Conservation (phyloP, 2,113 vertebrate species). For the Willisornis vidua region DNA sequence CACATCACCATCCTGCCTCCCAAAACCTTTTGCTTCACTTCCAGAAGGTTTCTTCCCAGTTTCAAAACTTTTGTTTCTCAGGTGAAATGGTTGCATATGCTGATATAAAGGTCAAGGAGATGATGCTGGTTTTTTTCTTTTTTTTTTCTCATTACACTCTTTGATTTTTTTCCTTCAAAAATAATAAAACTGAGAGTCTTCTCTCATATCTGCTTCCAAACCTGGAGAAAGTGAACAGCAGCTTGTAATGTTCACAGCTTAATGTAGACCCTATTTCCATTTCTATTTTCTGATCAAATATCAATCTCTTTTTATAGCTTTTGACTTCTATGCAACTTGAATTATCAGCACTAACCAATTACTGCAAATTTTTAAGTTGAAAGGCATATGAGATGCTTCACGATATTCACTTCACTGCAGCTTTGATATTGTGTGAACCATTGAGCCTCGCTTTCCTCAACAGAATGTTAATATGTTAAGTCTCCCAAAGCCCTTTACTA, state of each 20-base stretch:
- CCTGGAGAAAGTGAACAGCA: not conserved
- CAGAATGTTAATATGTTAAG: not conserved
- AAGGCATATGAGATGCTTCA: not conserved
- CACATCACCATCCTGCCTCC: not conserved
- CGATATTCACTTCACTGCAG: not conserved
- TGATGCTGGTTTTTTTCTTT: accelerated
- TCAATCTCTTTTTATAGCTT: not conserved
- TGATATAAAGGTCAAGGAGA: not conserved
- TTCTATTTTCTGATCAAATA: not conserved
- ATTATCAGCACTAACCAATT: not conserved
- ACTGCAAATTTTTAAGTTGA: not conserved
- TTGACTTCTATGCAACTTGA: not conserved
- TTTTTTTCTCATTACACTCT: not conserved
- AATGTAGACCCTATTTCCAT: not conserved
- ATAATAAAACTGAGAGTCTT: not conserved
- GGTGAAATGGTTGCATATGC: not conserved
- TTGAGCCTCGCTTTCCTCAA: not conserved
- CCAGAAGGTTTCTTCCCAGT: not conserved
- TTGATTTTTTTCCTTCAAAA: not conserved
- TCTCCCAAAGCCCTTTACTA: not conserved
- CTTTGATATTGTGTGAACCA: not conserved
- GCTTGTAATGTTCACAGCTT: not conserved
- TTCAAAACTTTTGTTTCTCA: not conserved
- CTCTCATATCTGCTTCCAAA: not conserved
- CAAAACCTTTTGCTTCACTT: not conserved